Base-by-base conservation (phyloP, 37 sponge, comb jelly and placozoan genomes). In the Geodia barretti region DNA sequence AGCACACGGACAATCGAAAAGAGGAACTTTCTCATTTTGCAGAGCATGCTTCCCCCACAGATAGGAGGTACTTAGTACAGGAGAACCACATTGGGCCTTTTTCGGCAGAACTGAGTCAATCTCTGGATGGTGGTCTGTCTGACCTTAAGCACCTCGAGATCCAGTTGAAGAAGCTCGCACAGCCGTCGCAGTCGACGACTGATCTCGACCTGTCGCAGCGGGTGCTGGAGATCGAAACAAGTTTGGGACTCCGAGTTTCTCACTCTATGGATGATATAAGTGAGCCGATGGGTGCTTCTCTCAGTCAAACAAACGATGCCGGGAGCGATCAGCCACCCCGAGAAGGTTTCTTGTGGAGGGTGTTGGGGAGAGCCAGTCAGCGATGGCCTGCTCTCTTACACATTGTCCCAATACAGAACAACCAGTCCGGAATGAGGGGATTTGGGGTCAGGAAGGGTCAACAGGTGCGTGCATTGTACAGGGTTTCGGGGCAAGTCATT, bases 281-380 rank as follows among this genome's bases (percentile, higher is more conserved):
- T 47, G 54, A 47, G 7, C 54, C 54, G 7, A 7, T 47, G 7
- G 54, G 11, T 14, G 54, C 54, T 47, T 14, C 54, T 47, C 54
- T 47, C 7, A 47, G 54, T 47, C 54, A 47, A 14, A 47, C 7
- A 17, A 47, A 7, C 14, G 11, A 7, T 47, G 54, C 54, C 54
- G 54, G 14, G 54, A 47, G 54, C 14, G 54, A 47, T 47, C 11
- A 47, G 14, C n/a, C n/a, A n/a, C 54, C 54, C 14, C 54, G 54
- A 47, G 54, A 47, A 47, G 54, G 71, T 4, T 70, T 70, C 41
- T 37, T 70, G 39, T 70, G 40, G 71, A 70, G 71, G 41, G 71
- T 70, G 71, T 21, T 70, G 36, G 41, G 38, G n/a, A 70, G 71
- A 21, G 71, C 71, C 32, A 39, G 38, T 20, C 38, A 70, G 36